These are phyloP conservation scores for Oscheius sp. DNA, from an alignment of 1,140 invertebrate species.

Conservation along the genomic window DNA sequence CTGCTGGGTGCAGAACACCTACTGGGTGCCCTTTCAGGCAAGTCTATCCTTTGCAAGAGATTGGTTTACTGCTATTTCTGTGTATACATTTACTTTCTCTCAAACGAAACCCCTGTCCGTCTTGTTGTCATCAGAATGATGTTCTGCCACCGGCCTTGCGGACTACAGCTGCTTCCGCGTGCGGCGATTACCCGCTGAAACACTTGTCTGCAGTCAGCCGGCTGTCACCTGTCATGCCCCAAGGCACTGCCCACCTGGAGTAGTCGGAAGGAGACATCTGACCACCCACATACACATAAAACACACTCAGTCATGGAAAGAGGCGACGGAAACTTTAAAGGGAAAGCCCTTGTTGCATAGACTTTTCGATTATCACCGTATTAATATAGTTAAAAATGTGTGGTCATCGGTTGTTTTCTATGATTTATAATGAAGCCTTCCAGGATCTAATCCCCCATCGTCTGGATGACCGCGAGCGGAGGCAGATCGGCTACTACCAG, in stretches of 20 bases:
- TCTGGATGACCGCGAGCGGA: constrained; percentile 55
- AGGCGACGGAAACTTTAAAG: too few species aligned
- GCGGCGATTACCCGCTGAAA: neutral
- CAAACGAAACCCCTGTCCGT: too few species aligned
- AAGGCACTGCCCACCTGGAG: too few species aligned
- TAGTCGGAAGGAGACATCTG: too few species aligned
- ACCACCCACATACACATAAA: too few species aligned
- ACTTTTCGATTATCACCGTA: too few species aligned
- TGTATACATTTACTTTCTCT: neutral
- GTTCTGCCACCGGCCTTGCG: too few species aligned
- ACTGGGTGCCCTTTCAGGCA: constrained; percentile 62
- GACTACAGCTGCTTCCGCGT: neutral
- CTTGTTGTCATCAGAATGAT: too few species aligned
- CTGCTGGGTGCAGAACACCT: constrained; percentile 61
- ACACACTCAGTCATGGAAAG: too few species aligned
- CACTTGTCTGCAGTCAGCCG: neutral
- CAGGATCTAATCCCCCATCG: constrained; percentile 60
- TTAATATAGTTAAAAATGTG: too few species aligned
- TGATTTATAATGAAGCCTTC: neutral
- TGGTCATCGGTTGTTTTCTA: too few species aligned
- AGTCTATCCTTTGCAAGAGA: constrained; percentile 1
- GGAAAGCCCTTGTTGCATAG: too few species aligned
- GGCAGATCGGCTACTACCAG: constrained; percentile 61
- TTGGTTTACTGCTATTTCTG: neutral
- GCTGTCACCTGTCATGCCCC: neutral